Percentiles rank a stretch among this genome's conserved stretches.
phyloP scores from a whole-genome alignment of 2,888 invertebrate species.

The Heliconius erato region DNA sequence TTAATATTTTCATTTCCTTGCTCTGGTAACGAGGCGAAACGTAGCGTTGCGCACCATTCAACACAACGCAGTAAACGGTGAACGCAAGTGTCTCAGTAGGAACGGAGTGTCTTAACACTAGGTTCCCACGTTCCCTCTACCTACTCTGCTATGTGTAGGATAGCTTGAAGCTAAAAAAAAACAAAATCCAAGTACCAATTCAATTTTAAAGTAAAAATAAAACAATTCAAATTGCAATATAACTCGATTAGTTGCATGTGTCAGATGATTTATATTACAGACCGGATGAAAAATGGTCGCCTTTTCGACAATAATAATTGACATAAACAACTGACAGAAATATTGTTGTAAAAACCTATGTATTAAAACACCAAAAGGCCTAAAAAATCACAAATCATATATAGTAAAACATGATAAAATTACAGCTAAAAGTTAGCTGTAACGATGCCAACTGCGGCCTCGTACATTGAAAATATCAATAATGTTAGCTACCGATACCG shows the following conservation, averaged over 20 bases:
- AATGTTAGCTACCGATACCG: slow-evolving; percentile 27
- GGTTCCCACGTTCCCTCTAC: neutral
- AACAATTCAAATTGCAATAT: slow-evolving; percentile 1
- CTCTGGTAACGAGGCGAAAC: neutral
- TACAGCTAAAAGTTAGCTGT: slow-evolving; percentile 37
- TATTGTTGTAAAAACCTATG: neutral
- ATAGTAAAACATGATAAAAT: slow-evolving; percentile 20
- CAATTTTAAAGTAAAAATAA: neutral
- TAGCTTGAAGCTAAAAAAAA: neutral
- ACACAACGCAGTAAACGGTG: neutral
- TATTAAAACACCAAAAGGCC: neutral
- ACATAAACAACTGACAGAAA: no score
- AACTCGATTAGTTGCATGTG: neutral
- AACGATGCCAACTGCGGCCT: slow-evolving; percentile 46
- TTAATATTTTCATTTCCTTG: neutral
- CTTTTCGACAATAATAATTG: neutral
- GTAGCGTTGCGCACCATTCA: neutral
- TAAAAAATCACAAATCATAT: neutral
- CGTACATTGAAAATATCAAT: slow-evolving; percentile 48
- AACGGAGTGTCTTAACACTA: neutral
- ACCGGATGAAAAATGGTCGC: neutral
- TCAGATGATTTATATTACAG: slow-evolving; percentile 3
- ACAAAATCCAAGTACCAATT: neutral
- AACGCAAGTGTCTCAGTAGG: neutral
- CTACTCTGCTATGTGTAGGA: neutral